A percentile compares a stretch with the other conserved stretches of the same genome.
Evolutionary conservation across 2,113 vertebrate genomes (phyloP).

Genomic region (Nannospalax galili): DNA sequence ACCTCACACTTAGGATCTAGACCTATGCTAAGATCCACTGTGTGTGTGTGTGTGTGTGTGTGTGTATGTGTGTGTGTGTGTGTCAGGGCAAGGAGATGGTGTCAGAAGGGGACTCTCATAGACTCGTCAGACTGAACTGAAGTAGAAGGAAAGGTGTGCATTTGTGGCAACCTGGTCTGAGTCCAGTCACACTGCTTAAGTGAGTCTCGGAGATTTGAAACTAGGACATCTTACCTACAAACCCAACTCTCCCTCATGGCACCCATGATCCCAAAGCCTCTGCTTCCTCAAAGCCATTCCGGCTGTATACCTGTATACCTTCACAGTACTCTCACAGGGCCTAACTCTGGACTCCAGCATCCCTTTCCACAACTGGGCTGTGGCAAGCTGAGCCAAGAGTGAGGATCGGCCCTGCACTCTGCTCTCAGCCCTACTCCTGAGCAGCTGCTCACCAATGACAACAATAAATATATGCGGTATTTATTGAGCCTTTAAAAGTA

Average conservation of each 20-base stretch:
- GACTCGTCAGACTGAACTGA: not conserved
- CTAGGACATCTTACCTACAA: no score
- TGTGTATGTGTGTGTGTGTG: not conserved
- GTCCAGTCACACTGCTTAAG: not conserved
- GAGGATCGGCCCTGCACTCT: not conserved
- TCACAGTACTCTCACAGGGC: fast-evolving
- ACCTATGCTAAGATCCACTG: not conserved
- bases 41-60: not conserved
- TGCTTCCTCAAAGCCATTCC: not conserved
- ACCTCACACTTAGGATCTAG: not conserved
- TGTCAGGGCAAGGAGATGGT: not conserved
- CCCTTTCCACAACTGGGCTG: not conserved
- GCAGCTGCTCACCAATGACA: not conserved
- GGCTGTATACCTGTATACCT: not conserved
- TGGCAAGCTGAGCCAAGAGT: not conserved
- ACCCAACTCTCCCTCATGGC: not conserved
- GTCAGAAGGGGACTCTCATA: not conserved
- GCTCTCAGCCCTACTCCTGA: not conserved
- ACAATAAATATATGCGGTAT: not conserved
- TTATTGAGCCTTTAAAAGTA: not conserved
- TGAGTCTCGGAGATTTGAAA: not conserved
- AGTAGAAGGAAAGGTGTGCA: not conserved
- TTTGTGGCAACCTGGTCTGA: not conserved
- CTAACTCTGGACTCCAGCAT: not conserved
- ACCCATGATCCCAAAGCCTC: not conserved